These are phyloP conservation scores for Hydroisotoma schaefferi DNA, from an alignment of 2,888 invertebrate species.

Conservation along the genomic window DNA sequence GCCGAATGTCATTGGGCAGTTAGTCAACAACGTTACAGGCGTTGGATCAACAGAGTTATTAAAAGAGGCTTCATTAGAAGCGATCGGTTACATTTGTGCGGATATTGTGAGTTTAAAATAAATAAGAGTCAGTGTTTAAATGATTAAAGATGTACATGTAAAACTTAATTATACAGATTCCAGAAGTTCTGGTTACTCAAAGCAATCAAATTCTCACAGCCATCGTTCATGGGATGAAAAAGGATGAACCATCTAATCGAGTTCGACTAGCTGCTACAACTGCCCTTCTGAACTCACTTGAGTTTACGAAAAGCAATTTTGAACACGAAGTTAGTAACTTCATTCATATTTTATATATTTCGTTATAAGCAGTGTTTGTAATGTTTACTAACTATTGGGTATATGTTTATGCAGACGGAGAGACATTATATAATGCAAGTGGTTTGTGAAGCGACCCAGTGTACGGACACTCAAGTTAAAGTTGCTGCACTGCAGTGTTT, in stretches of 20 bases:
- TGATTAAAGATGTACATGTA: not conserved
- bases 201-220: slow-evolving; percentile 97
- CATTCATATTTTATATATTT: slow-evolving; percentile 4
- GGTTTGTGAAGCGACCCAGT: slow-evolving; percentile 98
- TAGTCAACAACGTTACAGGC: slow-evolving; percentile 83
- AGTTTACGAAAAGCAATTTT: slow-evolving; percentile 98
- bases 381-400: slow-evolving; percentile 17
- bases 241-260: slow-evolving; percentile 85
- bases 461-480: slow-evolving; percentile 81
- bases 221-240: slow-evolving; percentile 97
- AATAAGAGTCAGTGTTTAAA: not conserved
- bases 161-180: slow-evolving; percentile 57
- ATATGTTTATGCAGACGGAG: slow-evolving; percentile 67
- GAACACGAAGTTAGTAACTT: slow-evolving; percentile 76
- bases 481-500: slow-evolving; percentile 97
- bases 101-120: slow-evolving; percentile 66
- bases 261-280: slow-evolving; percentile 95
- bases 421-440: slow-evolving; percentile 99
- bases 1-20: slow-evolving; percentile 79
- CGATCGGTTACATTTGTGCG: slow-evolving; percentile 98
- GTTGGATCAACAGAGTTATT: slow-evolving; percentile 78
- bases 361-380: not conserved
- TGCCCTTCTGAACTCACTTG: slow-evolving; percentile 92
- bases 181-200: slow-evolving; percentile 83
- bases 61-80: slow-evolving; percentile 94